phyloP scores from a whole-genome alignment of 2,888 invertebrate genomes.

The Dasysyrphus tricinctus region DNA sequence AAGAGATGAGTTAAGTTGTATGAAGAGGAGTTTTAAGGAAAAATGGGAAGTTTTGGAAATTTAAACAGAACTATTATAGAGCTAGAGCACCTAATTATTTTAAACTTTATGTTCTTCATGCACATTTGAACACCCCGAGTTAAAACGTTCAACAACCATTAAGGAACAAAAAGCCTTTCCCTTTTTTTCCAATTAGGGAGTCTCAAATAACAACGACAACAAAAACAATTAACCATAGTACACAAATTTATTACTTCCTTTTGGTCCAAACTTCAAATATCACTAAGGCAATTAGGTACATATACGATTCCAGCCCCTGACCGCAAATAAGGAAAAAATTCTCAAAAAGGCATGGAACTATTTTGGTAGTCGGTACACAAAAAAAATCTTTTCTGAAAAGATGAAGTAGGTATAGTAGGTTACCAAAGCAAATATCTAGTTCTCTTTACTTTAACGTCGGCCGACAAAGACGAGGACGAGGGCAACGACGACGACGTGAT shows the following conservation, averaged over 20 bases:
- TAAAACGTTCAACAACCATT: neutral
- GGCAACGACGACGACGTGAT: constrained; percentile 22
- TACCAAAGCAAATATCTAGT: constrained; percentile 25
- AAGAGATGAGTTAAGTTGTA: constrained; percentile 9
- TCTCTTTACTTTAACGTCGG: neutral
- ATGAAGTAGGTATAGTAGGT: constrained; percentile 6
- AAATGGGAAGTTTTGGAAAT: neutral
- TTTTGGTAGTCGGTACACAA: neutral
- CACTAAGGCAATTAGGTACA: neutral
- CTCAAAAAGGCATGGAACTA: neutral
- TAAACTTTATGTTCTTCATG: neutral
- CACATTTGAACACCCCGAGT: neutral
- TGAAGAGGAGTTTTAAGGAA: neutral
- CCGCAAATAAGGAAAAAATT: neutral
- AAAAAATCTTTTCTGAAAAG: constrained; percentile 11
- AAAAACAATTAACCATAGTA: constrained; percentile 9
- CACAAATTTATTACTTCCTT: constrained; percentile 53
- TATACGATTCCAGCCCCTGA: neutral
- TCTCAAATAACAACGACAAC: neutral
- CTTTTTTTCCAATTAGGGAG: neutral
- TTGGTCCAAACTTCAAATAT: constrained; percentile 24
- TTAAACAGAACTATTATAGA: neutral
- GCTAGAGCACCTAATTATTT: constrained; percentile 11
- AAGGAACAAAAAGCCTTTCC: no score
- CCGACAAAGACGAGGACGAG: neutral